A percentile compares a stretch with the other conserved stretches of the same genome.
phyloP scores from a whole-genome alignment of 2,113 vertebrate species.

The Scortum barcoo region DNA sequence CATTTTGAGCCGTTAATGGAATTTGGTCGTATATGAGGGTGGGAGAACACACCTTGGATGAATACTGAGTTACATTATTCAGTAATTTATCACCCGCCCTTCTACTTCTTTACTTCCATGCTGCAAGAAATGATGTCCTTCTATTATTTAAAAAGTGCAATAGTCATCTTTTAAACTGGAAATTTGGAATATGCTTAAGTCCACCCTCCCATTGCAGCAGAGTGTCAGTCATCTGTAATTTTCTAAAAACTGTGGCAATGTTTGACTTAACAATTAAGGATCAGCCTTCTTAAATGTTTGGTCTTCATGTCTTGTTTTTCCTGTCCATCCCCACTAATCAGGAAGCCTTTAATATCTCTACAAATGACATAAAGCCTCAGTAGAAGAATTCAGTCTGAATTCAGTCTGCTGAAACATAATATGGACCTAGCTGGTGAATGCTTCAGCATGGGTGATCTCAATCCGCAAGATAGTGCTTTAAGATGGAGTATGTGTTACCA shows the following conservation, averaged over 20 bases:
- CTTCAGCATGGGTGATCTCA: constrained; percentile 67
- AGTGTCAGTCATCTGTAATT: neutral
- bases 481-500: constrained; percentile 27
- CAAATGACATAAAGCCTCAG: constrained; percentile 9
- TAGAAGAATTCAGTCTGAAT: constrained; percentile 12
- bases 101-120: constrained; percentile 15
- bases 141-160: constrained; percentile 38
- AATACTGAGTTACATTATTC: constrained; percentile 54
- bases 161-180: constrained; percentile 16
- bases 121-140: constrained; percentile 27
- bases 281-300: neutral
- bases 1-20: constrained; percentile 72
- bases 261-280: neutral
- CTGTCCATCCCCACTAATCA: neutral
- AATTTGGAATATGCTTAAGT: constrained; percentile 8
- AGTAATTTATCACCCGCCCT: constrained; percentile 48
- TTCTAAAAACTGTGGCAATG: neutral
- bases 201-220: neutral
- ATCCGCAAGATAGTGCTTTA: constrained; percentile 60
- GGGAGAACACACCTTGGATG: constrained; percentile 65
- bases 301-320: constrained; percentile 10
- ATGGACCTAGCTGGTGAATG: constrained; percentile 32
- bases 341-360: constrained; percentile 7
- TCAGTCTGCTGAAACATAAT: constrained; percentile 36
- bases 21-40: constrained; percentile 64